These are phyloP conservation scores for Litocranius walleri DNA, from an alignment of 2,113 vertebrate genomes.

Conservation along the genomic window DNA sequence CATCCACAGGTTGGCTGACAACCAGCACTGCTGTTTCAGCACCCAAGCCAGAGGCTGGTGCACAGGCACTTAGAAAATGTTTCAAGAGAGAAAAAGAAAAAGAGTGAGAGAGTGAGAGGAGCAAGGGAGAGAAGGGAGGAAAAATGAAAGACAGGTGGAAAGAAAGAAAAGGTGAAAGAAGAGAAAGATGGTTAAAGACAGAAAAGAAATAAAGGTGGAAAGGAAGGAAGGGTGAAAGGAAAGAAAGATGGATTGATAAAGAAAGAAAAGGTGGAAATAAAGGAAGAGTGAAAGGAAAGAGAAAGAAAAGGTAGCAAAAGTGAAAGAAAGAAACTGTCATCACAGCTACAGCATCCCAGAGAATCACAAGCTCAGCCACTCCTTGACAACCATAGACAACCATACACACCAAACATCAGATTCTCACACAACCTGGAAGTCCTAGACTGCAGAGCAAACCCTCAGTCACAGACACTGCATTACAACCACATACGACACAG, in stretches of 20 bases:
- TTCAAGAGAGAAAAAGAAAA: background rate
- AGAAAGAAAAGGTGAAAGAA: background rate
- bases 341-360: background rate
- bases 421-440: background rate
- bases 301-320: background rate
- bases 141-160: background rate
- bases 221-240: background rate
- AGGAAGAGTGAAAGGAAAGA: background rate
- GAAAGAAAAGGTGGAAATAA: background rate
- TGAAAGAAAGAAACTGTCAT: background rate
- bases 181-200: accelerated
- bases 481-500: background rate
- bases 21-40: too few species aligned
- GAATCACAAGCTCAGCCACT: background rate
- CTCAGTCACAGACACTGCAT: background rate
- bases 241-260: background rate
- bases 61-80: background rate
- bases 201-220: background rate
- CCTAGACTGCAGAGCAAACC: background rate
- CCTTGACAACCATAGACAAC: background rate
- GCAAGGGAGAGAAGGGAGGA: too few species aligned
- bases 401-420: background rate
- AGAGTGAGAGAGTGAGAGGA: too few species aligned
- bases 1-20: accelerated
- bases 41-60: background rate